Evolutionary conservation across 2,797 vertebrate genomes (phyloP).

Genomic region (Peromyscus aztecus): DNA sequence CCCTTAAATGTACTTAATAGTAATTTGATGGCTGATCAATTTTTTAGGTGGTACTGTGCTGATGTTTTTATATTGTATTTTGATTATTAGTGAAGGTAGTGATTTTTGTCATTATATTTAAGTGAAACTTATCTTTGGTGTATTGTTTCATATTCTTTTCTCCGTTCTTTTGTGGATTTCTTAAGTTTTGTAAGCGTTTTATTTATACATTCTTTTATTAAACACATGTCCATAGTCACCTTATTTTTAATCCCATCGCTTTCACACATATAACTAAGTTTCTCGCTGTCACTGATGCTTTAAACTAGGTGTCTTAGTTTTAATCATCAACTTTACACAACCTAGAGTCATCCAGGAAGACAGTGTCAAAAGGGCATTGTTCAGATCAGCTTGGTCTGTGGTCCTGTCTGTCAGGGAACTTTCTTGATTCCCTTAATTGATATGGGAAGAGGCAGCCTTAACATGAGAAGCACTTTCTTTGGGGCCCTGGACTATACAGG

Average conservation of each 20-base stretch:
- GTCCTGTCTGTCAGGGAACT: neutral
- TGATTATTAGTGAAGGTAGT: neutral
- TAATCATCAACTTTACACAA: no score
- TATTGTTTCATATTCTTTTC: neutral
- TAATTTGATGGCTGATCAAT: constrained; percentile 22
- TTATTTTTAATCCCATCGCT: constrained; percentile 35
- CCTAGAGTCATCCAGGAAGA: neutral
- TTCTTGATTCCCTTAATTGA: neutral
- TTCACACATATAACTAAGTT: neutral
- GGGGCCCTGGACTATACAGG: neutral
- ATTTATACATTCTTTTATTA: constrained; percentile 10
- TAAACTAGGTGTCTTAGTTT: neutral
- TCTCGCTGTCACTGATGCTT: neutral
- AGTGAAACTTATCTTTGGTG: neutral
- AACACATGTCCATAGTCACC: neutral
- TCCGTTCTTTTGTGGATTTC: constrained; percentile 14
- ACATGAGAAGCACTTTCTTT: neutral
- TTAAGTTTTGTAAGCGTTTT: constrained; percentile 30
- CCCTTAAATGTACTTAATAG: neutral
- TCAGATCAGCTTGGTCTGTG: neutral
- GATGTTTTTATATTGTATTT: constrained; percentile 44
- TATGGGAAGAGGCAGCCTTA: neutral
- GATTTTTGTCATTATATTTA: constrained; percentile 48
- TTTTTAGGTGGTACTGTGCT: neutral
- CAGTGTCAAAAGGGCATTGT: neutral